A percentile compares a stretch with the other conserved stretches of the same genome.
Conservation (phyloP, 2,797 vertebrate species). For the Sebastes taczanowskii region DNA sequence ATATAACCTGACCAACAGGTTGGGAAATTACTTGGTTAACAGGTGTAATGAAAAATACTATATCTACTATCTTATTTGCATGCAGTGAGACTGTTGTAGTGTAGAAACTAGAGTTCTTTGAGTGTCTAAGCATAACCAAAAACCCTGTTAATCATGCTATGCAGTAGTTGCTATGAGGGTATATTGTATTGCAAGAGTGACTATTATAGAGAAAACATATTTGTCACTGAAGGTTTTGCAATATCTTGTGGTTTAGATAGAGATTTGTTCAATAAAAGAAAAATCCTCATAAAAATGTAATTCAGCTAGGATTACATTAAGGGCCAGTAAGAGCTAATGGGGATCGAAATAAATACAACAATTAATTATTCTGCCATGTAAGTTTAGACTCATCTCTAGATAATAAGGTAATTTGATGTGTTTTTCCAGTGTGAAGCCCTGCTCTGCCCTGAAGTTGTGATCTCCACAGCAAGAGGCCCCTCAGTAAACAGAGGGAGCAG, state of each 20-base stretch:
- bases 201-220: too few species aligned
- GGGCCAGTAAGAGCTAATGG: not conserved
- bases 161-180: too few species aligned
- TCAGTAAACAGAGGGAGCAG: slow-evolving; percentile 73
- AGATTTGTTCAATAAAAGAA: not conserved
- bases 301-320: not conserved
- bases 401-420: not conserved
- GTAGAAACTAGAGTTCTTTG: too few species aligned
- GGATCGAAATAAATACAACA: not conserved
- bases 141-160: too few species aligned
- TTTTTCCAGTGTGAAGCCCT: slow-evolving; percentile 8
- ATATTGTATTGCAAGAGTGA: too few species aligned
- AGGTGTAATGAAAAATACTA: not conserved
- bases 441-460: slow-evolving; percentile 53
- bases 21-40: not conserved
- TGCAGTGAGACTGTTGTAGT: too few species aligned
- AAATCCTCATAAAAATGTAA: not conserved
- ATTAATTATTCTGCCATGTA: not conserved
- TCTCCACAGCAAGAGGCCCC: slow-evolving; percentile 59
- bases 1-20: not conserved
- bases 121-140: too few species aligned
- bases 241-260: not conserved
- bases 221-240: too few species aligned
- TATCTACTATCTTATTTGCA: not conserved
- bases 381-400: not conserved